Base-by-base conservation (phyloP, 1,140 invertebrate genomes). In the Anagrus nilaparvatae region DNA sequence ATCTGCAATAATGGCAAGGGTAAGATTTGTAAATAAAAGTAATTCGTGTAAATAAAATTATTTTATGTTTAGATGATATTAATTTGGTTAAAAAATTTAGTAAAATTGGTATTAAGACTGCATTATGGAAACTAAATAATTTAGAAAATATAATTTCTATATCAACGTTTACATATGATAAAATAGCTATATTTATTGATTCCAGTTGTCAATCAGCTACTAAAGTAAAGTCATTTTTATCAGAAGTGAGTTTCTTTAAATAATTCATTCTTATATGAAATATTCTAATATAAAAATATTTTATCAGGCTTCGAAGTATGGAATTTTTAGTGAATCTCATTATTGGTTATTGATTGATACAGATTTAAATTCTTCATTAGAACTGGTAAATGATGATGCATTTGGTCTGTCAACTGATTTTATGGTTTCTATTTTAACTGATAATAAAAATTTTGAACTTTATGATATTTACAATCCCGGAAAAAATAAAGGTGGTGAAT, bases 371-470 rank as follows among this genome's bases (percentile, higher is more conserved):
- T 14, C 42, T 25, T 30, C 25, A 24, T 35, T 49, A 16, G 18
- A 24, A 2, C 4, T 43, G 4, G 17, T 49, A 12, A 42, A 38
- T 23, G 44, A 49, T 36, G 18, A 43, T 14, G 29, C 36, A 8
- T 49, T 49, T 20, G 40, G 44, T 21, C 24, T 49, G n/a, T 28
- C 28, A 7, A 49, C 44, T 18, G 43, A 49, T 40, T 43, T 49
- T 27, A 36, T 46, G 9, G n/a, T 49, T 6, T 44, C 44, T 4
- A 32, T 43, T 33, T 25, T 25, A 9, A 13, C 34, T 14, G 17
- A 29, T 3, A 21, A 40, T 12, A 7, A 31, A 10, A 38, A 4
- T 16, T 9, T 19, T 12, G 9, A 14, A 6, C 24, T 49, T 10
- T 43, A 49, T 14, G 41, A 47, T 17, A 20, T 43, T 36, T 49